phyloP scores from a whole-genome alignment of 1,140 invertebrate species.

The Lasioglossum albipes region DNA sequence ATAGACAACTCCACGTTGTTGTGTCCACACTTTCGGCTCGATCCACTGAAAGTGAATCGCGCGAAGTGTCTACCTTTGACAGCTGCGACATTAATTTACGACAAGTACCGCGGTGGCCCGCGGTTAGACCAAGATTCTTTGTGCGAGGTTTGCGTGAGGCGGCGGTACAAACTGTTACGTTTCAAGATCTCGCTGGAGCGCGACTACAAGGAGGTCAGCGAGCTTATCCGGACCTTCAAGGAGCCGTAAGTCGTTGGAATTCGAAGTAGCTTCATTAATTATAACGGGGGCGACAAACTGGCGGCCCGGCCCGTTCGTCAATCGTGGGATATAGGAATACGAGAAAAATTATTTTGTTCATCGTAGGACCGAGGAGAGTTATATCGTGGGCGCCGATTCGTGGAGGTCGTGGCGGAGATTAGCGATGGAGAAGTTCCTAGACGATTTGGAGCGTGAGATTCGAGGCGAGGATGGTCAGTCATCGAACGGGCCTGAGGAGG shows the following conservation, averaged over 20 bases:
- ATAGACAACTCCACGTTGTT: conserved; percentile 79
- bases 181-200: conserved; percentile 74
- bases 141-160: conserved; percentile 80
- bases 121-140: conserved; percentile 77
- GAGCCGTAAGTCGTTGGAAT: conserved; percentile 66
- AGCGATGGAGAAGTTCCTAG: conserved; percentile 71
- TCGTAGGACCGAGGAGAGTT: conserved; percentile 66
- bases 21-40: conserved; percentile 80
- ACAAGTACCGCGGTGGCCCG: conserved; percentile 77
- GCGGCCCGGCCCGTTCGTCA: too few species aligned
- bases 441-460: conserved; percentile 67
- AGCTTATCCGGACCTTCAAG: conserved; percentile 70
- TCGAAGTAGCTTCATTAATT: not conserved
- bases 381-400: conserved; percentile 75
- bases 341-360: conserved; percentile 11
- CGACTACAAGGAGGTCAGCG: conserved; percentile 74
- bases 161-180: conserved; percentile 76
- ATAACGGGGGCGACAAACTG: too few species aligned
- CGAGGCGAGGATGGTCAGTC: conserved; percentile 59
- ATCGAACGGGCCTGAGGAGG: conserved; percentile 16
- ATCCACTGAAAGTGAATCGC: conserved; percentile 75
- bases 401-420: conserved; percentile 73
- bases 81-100: conserved; percentile 78
- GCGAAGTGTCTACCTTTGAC: conserved; percentile 73
- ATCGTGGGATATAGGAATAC: too few species aligned